A percentile compares a stretch with the other conserved stretches of the same genome.
phyloP scores from a whole-genome alignment of 2,113 vertebrate species.

The Seriola rivoliana region DNA sequence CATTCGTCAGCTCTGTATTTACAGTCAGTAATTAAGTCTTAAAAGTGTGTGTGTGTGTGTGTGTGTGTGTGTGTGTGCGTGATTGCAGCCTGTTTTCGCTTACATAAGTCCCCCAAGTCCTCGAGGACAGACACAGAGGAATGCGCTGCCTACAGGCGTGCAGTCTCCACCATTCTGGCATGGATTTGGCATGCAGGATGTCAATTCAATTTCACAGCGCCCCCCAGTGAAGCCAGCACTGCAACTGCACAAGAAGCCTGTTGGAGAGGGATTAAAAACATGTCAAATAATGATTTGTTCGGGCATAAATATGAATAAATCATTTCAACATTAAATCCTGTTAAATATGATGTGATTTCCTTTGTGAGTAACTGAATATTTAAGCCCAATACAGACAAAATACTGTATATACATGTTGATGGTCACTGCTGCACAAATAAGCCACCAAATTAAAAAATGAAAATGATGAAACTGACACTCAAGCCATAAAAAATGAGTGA shows the following conservation, averaged over 20 bases:
- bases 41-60: neutral
- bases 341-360: neutral
- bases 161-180: constrained; percentile 93
- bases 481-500: neutral
- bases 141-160: constrained; percentile 87
- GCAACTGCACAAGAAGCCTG: constrained; percentile 94
- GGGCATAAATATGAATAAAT: neutral
- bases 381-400: neutral
- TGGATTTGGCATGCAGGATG: constrained; percentile 93
- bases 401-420: neutral
- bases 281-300: neutral
- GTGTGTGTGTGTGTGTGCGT: neutral
- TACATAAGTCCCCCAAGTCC: constrained; percentile 93
- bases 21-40: constrained; percentile 27
- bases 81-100: constrained; percentile 73
- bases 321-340: neutral
- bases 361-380: neutral
- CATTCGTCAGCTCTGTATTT: constrained; percentile 3
- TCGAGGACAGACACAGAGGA: constrained; percentile 90
- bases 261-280: constrained; percentile 31
- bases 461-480: neutral
- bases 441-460: neutral
- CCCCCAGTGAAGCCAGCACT: constrained; percentile 91
- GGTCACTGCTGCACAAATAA: neutral
- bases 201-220: constrained; percentile 92